A percentile compares a stretch with the other conserved stretches of the same genome.
Conservation (phyloP, 2,113 vertebrate species). For the Pollachius pollachius region DNA sequence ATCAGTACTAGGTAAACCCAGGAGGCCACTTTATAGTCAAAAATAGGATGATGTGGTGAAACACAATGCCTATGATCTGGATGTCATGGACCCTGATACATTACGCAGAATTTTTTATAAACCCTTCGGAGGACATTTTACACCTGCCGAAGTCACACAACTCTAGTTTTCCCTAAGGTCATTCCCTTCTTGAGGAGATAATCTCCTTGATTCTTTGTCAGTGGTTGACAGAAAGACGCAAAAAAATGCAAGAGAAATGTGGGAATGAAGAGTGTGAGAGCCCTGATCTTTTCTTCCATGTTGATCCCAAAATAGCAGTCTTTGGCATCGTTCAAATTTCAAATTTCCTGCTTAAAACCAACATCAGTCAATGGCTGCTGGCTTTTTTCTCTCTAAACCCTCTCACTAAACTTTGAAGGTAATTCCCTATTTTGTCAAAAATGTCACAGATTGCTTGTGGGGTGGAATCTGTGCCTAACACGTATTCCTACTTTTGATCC, state of each 20-base stretch:
- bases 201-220: conserved; percentile 69
- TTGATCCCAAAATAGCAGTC: conserved; percentile 54
- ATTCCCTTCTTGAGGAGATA: conserved; percentile 39
- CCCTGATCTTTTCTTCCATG: conserved; percentile 62
- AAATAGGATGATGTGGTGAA: too few species aligned
- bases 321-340: conserved; percentile 57
- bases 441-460: conserved; percentile 38
- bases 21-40: too few species aligned
- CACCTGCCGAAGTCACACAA: conserved; percentile 45
- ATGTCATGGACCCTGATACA: too few species aligned
- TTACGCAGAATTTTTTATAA: too few species aligned
- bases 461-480: conserved; percentile 45
- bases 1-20: conserved; percentile 2
- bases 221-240: conserved; percentile 54
- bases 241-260: conserved; percentile 36
- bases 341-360: conserved; percentile 41
- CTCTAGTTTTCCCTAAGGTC: conserved; percentile 36
- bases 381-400: conserved; percentile 50
- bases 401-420: conserved; percentile 41
- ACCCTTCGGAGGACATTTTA: conserved; percentile 32
- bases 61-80: too few species aligned
- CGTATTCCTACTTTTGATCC: conserved; percentile 52
- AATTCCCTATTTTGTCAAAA: conserved; percentile 41
- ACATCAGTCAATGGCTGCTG: conserved; percentile 33
- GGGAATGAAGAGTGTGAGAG: conserved; percentile 35